Conservation (phyloP, 2,888 invertebrate species). For the Tineola bisselliella region DNA sequence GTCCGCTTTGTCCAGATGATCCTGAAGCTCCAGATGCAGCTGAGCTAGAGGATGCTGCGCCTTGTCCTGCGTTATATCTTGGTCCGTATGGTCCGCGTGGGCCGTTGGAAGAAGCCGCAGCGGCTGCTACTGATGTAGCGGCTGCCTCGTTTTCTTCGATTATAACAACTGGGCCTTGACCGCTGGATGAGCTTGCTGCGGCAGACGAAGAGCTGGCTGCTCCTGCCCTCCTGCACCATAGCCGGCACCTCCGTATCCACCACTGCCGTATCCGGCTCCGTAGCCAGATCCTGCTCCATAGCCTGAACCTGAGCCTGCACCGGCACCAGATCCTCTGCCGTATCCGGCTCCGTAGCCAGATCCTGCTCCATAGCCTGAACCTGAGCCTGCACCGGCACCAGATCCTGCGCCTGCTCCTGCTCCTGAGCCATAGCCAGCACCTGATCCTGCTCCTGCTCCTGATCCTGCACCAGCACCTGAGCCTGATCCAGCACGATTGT, state of each 20-base stretch:
- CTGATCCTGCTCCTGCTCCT: background rate
- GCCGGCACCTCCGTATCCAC: background rate
- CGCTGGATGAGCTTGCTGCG: slow-evolving; percentile 12
- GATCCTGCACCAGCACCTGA: slow-evolving; percentile 10
- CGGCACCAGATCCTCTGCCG: background rate
- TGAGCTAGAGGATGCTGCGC: slow-evolving; percentile 11
- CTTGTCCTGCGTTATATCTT: slow-evolving; percentile 7
- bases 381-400: background rate
- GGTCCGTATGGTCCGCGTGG: slow-evolving; percentile 12
- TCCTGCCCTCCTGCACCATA: background rate
- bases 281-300: background rate
- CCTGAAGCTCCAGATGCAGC: too few species aligned
- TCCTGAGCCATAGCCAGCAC: background rate
- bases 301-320: background rate
- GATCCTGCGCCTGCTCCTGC: background rate
- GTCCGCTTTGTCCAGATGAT: background rate
- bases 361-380: background rate
- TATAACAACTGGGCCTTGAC: too few species aligned
- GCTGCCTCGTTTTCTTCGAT: too few species aligned
- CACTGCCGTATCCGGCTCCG: background rate
- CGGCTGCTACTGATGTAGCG: background rate
- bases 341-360: background rate
- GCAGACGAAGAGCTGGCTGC: slow-evolving; percentile 16
- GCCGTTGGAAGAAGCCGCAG: too few species aligned
- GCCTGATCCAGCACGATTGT: background rate